Conservation (phyloP, 64 coral and sea anemone genomes). For the Astreopora myriophthalma region DNA sequence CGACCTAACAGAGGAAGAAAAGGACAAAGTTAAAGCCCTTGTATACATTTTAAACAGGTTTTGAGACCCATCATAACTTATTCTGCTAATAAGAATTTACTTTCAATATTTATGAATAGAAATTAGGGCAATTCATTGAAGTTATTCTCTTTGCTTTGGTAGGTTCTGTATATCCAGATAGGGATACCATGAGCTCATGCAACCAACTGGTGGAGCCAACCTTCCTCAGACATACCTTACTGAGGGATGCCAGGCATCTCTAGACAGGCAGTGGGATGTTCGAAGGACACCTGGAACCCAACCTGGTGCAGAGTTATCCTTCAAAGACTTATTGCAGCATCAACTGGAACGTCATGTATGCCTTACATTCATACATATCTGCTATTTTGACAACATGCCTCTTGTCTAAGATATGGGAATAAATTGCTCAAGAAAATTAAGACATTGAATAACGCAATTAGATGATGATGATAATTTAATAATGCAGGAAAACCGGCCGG, state of each 20-base stretch:
- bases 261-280: not conserved
- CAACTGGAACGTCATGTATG: not conserved
- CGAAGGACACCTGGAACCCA: not conserved
- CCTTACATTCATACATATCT: too few species aligned
- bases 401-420: too few species aligned
- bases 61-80: too few species aligned
- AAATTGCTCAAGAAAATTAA: too few species aligned
- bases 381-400: too few species aligned
- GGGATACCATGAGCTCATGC: constrained; percentile 17
- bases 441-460: too few species aligned
- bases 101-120: not conserved
- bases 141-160: not conserved
- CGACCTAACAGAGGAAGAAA: not conserved
- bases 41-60: constrained; percentile 6
- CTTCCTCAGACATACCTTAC: not conserved
- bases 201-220: not conserved
- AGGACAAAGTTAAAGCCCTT: not conserved
- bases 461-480: too few species aligned
- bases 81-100: not conserved
- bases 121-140: not conserved
- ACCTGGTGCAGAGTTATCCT: constrained; percentile 11
- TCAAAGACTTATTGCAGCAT: not conserved
- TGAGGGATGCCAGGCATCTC: not conserved
- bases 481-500: too few species aligned
- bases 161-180: constrained; percentile 13